Evolutionary conservation across 2,113 vertebrate species (phyloP).

Genomic region (Thalassoma bifasciatum): DNA sequence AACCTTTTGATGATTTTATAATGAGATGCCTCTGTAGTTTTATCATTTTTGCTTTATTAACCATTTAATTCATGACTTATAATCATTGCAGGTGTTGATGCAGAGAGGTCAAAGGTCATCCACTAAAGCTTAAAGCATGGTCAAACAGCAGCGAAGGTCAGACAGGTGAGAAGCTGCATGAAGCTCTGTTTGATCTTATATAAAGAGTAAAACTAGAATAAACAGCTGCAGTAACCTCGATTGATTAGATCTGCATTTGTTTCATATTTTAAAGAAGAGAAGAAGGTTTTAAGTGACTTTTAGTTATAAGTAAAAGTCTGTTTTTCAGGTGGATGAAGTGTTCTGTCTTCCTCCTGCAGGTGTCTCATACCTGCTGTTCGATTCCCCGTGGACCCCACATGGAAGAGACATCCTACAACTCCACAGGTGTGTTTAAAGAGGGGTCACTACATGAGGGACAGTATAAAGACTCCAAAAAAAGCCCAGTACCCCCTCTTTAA

Average conservation of each 20-base stretch:
- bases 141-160: conserved; percentile 42
- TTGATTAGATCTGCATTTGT: too few relatives aligned
- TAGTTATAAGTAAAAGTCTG: too few relatives aligned
- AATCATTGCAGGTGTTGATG: background rate
- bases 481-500: too few relatives aligned
- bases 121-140: conserved; percentile 34
- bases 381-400: conserved; percentile 2
- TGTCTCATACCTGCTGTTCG: conserved; percentile 44
- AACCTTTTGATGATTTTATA: too few relatives aligned
- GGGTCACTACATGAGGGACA: background rate
- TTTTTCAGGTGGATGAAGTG: too few relatives aligned
- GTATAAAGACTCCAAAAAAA: too few relatives aligned
- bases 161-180: conserved; percentile 41
- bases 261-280: too few relatives aligned
- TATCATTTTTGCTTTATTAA: background rate
- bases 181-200: background rate
- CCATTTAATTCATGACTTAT: background rate
- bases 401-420: background rate
- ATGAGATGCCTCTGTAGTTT: background rate
- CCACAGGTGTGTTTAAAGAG: conserved; percentile 13
- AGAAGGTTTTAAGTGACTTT: too few relatives aligned
- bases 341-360: conserved; percentile 27
- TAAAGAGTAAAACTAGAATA: too few relatives aligned
- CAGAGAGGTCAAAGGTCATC: conserved; percentile 24
- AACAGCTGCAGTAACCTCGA: too few relatives aligned